These are phyloP conservation scores for Myripristis jacobus DNA, from an alignment of 2,797 vertebrate genomes.

Conservation along the genomic window DNA sequence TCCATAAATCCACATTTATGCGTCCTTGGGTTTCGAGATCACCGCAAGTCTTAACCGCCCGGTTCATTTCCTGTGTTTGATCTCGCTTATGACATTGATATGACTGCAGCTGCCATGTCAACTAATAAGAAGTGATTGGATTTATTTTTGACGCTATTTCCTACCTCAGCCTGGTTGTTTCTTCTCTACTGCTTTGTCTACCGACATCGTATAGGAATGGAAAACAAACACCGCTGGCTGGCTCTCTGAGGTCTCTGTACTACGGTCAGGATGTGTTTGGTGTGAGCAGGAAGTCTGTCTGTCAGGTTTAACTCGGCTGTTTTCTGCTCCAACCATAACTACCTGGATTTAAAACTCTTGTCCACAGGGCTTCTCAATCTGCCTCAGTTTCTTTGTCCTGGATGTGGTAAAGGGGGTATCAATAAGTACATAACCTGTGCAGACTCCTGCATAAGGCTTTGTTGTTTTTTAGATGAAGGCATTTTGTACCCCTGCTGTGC, in stretches of 20 bases:
- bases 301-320: slow-evolving; percentile 27
- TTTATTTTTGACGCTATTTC: slow-evolving; percentile 59
- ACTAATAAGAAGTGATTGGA: slow-evolving; percentile 43
- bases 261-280: not conserved
- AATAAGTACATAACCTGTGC: not conserved
- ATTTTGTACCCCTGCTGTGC: too few species aligned
- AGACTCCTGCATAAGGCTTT: too few species aligned
- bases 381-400: not conserved
- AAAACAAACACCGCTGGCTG: slow-evolving; percentile 56
- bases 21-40: slow-evolving; percentile 30
- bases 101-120: slow-evolving; percentile 37
- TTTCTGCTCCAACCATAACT: slow-evolving; percentile 34
- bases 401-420: not conserved
- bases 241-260: not conserved
- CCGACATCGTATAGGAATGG: slow-evolving; percentile 56
- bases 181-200: slow-evolving; percentile 34
- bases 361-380: not conserved
- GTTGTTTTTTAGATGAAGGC: too few species aligned
- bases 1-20: slow-evolving; percentile 49
- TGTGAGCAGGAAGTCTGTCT: slow-evolving; percentile 29
- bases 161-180: slow-evolving; percentile 31
- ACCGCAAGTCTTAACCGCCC: slow-evolving; percentile 38
- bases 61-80: slow-evolving; percentile 36
- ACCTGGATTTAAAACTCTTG: slow-evolving; percentile 36
- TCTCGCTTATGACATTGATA: slow-evolving; percentile 47